Conservation (phyloP, 2,797 vertebrate genomes). For the Iguana delicatissima region DNA sequence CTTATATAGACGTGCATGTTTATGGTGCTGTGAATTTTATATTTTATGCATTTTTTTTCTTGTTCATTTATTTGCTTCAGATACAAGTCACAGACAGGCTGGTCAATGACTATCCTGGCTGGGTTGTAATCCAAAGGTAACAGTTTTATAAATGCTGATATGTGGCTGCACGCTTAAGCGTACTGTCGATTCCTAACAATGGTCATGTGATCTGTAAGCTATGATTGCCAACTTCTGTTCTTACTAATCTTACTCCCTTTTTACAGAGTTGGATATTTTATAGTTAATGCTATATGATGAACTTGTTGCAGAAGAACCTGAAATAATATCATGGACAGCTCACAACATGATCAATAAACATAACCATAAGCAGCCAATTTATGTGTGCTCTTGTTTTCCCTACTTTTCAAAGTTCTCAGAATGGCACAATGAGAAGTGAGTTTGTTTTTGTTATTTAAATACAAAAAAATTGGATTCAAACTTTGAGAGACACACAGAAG, state of each 20-base stretch:
- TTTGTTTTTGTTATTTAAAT: slow-evolving; percentile 62
- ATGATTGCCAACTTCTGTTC: not conserved
- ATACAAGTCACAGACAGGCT: not conserved
- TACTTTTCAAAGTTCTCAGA: slow-evolving; percentile 34
- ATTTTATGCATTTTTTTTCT: not conserved
- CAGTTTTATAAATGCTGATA: not conserved
- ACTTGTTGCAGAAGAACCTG: not conserved
- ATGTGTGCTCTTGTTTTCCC: slow-evolving; percentile 29
- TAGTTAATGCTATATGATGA: too few species aligned
- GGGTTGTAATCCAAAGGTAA: too few species aligned
- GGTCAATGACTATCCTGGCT: not conserved
- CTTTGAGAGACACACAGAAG: slow-evolving; percentile 47
- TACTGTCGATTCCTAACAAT: not conserved
- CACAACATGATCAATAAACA: not conserved
- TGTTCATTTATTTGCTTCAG: not conserved
- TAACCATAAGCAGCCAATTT: not conserved
- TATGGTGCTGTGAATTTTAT: not conserved
- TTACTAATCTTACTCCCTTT: not conserved
- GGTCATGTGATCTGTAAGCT: too few species aligned
- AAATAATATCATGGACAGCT: not conserved
- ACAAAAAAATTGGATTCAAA: slow-evolving; percentile 38
- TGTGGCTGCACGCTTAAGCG: not conserved
- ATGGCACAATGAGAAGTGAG: slow-evolving; percentile 43
- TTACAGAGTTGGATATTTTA: not conserved
- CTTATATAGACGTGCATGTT: too few species aligned